Evolutionary conservation across 1,140 invertebrate genomes (phyloP), one percentile per base, ranked within the genome.

Genomic region (Anastrepha ludens): DNA sequence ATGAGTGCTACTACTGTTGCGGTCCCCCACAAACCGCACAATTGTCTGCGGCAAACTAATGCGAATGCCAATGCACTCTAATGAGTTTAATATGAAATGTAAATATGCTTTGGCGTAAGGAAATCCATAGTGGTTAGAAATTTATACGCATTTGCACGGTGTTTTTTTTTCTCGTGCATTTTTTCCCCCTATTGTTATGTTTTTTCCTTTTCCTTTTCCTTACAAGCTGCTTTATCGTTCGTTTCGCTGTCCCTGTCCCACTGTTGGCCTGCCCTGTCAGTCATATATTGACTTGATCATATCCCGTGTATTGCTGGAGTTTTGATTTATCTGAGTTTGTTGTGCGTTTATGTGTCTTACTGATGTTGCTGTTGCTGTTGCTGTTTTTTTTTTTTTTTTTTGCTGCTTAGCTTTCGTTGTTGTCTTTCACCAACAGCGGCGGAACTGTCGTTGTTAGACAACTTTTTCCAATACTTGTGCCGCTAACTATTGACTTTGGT

Each of bases 361-460:
- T 44, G 8, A 17, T 44, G 70, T 78, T 78, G 39, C 11, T 44
- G 70, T 44, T 78, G 70, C 11, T 58, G 64, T 58, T 39, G 50
- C 2, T 87, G 20, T 65, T 60, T 9, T 13, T 50, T 78, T 65
- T 60, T 9, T 13, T 50, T 78, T 86, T 60, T 60, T 59, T 86
- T 62, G 85, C 55, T 86, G 44, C 86, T 55, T 47, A 55, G 9
- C 64, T 67, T 67, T 41, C 62, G 15, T 15, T n/a, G n/a, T 65
- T 87, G 86, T 55, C 60, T 86, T 86, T 58, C 65, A 11, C n/a
- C 47, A 50, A 39, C 44, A 20, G 41, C 74, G 39, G 13, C 59
- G 86, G 41, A 65, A 55, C n/a, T 87, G 86, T 67, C 65, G 86
- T 87, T 81, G 74, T 81, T 81, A 55, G 74, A 81, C 74, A 81